Evolutionary conservation across 2,797 vertebrate species (phyloP).

Genomic region (Zalophus californianus): DNA sequence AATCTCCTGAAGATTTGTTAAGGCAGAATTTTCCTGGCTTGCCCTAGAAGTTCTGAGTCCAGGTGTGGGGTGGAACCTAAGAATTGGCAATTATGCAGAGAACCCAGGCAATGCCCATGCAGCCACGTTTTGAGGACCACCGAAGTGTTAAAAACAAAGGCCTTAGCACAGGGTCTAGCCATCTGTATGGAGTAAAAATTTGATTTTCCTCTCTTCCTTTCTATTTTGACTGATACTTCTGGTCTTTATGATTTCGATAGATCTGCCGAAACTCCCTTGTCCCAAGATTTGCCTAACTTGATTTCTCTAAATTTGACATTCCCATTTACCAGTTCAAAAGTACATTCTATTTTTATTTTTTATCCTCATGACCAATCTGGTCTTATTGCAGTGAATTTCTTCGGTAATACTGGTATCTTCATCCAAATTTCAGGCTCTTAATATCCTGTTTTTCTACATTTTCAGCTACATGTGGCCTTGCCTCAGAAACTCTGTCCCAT

Average conservation of each 20-base stretch:
- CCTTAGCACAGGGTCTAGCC: fast-evolving
- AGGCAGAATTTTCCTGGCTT: background rate
- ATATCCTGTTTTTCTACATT: background rate
- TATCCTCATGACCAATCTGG: background rate
- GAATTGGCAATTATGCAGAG: background rate
- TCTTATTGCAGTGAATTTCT: background rate
- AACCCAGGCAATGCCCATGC: background rate
- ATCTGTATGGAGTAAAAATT: background rate
- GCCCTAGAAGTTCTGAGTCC: background rate
- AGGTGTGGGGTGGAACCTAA: fast-evolving
- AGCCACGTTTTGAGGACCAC: background rate
- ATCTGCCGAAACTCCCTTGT: background rate
- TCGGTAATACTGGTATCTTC: background rate
- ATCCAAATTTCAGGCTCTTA: background rate
- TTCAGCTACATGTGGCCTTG: background rate
- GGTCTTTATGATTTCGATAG: background rate
- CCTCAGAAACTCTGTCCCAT: background rate
- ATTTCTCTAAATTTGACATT: background rate
- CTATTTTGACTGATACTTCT: background rate
- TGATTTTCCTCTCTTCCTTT: background rate
- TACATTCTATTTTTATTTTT: background rate
- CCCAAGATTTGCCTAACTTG: background rate
- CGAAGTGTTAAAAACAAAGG: background rate
- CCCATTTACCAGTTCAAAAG: background rate
- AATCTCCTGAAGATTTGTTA: background rate